These are phyloP conservation scores for Molanna angustata DNA, from an alignment of 2,888 invertebrate genomes.

Conservation along the genomic window DNA sequence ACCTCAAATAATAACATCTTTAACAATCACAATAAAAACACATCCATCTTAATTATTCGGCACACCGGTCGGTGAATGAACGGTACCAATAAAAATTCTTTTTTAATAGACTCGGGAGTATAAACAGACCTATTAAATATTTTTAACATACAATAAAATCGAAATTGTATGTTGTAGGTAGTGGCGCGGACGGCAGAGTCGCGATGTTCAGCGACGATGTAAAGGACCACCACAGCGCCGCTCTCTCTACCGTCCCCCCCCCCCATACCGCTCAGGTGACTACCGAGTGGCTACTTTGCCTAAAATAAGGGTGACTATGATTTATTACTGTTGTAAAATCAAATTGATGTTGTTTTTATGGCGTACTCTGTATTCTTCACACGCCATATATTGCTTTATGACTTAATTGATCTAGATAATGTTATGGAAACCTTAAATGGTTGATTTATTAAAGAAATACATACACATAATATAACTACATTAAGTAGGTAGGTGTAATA, in stretches of 20 bases:
- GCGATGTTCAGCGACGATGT: no score
- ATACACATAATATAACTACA: no score
- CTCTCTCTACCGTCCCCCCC: no score
- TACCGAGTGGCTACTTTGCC: background rate
- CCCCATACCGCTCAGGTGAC: no score
- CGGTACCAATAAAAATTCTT: conserved; percentile 26
- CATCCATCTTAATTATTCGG: conserved; percentile 25
- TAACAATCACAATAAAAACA: conserved; percentile 20
- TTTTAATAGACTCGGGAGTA: conserved; percentile 19
- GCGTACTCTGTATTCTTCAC: background rate
- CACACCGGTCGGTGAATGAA: conserved; percentile 26
- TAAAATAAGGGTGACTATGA: background rate
- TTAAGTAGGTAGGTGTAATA: no score
- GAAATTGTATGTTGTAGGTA: conserved; percentile 13
- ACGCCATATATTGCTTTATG: background rate
- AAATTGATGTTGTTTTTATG: background rate
- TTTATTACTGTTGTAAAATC: background rate
- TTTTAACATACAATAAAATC: conserved; percentile 30
- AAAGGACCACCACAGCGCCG: no score
- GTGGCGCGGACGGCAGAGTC: no score
- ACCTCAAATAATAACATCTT: conserved; percentile 22
- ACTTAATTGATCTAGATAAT: background rate
- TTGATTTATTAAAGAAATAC: no score
- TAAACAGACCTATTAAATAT: conserved; percentile 28
- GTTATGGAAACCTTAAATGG: no score